A percentile compares a stretch with the other conserved stretches of the same genome.
These are phyloP conservation scores for Dioctria linearis DNA, from an alignment of 2,888 invertebrate species.

Conservation along the genomic window DNA sequence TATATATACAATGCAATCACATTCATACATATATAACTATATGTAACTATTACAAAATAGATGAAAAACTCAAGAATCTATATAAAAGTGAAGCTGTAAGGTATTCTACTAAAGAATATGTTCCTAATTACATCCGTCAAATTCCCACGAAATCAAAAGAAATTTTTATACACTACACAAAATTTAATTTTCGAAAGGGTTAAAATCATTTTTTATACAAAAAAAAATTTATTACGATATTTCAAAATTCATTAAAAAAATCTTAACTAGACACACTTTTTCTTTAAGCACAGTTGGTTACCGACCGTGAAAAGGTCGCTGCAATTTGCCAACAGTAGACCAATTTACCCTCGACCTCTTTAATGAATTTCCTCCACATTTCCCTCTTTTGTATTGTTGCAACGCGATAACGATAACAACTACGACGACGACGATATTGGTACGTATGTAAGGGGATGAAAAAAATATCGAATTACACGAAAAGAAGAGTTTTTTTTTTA, in stretches of 20 bases:
- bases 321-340: conserved; percentile 52
- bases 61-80: too few species aligned
- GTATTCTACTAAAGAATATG: too few species aligned
- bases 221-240: background rate
- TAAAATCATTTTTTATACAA: background rate
- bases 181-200: background rate
- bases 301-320: conserved; percentile 52
- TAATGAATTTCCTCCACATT: conserved; percentile 29
- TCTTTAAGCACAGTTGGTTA: background rate
- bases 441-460: background rate
- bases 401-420: background rate
- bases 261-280: background rate
- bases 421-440: background rate
- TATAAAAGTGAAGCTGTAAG: too few species aligned
- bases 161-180: background rate
- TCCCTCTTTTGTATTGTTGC: background rate
- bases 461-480: conserved; percentile 47
- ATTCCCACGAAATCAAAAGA: background rate
- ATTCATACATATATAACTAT: too few species aligned
- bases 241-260: background rate
- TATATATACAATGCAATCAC: too few species aligned
- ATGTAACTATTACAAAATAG: too few species aligned
- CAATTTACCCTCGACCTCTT: conserved; percentile 53
- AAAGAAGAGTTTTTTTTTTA: conserved; percentile 25
- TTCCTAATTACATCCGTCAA: background rate